A percentile compares a stretch with the other conserved stretches of the same genome.
phyloP scores from a whole-genome alignment of 2,888 invertebrate species.

The Chymomyza amoena region DNA sequence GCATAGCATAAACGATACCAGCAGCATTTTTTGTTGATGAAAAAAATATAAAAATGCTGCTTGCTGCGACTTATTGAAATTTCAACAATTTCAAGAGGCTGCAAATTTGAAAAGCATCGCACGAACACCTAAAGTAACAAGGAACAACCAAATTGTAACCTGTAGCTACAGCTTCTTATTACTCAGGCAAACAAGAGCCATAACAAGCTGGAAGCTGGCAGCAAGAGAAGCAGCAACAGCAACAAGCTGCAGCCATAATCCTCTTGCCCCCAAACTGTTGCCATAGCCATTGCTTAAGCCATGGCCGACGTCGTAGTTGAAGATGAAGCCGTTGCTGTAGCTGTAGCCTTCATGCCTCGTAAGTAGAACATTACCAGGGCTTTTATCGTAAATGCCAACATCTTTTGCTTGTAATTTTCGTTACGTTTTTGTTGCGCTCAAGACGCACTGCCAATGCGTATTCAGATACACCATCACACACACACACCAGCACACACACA shows the following conservation, averaged over 20 bases:
- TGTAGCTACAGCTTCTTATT: constrained; percentile 9
- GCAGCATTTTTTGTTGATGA: neutral
- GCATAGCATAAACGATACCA: neutral
- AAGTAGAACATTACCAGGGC: constrained; percentile 72
- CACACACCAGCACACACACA: constrained; percentile 28
- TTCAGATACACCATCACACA: constrained; percentile 10
- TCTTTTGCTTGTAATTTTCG: constrained; percentile 73
- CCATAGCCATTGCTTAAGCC: neutral
- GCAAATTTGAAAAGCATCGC: neutral
- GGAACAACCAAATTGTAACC: constrained; percentile 16
- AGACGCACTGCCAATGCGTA: constrained; percentile 47
- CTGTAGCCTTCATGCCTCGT: constrained; percentile 45
- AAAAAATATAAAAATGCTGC: neutral
- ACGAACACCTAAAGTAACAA: constrained; percentile 20
- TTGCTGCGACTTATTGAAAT: constrained; percentile 55
- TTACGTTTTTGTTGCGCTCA: constrained; percentile 44
- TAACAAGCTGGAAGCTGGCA: neutral
- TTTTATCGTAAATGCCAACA: constrained; percentile 73
- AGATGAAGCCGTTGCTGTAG: neutral
- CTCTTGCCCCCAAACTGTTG: neutral
- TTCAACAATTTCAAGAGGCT: constrained; percentile 37
- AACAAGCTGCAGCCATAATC: constrained; percentile 36
- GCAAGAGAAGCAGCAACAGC: no score
- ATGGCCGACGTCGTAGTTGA: constrained; percentile 1
- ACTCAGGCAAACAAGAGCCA: neutral